Conservation (phyloP, 2,113 vertebrate species). For the Dicrurus megarhynchus region DNA sequence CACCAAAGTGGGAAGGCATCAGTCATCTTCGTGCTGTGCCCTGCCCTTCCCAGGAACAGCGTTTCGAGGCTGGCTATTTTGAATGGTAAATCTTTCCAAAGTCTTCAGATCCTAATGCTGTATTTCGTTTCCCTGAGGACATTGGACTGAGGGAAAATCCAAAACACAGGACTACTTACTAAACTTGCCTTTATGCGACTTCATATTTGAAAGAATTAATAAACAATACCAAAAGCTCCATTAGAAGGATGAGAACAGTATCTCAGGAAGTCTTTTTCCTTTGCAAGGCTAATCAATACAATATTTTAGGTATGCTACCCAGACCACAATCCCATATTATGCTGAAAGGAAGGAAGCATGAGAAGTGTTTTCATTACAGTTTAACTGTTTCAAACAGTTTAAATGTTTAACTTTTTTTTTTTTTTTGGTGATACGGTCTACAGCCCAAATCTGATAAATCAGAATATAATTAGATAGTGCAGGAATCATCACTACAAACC, state of each 20-base stretch:
- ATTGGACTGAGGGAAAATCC: background rate
- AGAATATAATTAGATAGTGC: background rate
- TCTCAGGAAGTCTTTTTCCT: background rate
- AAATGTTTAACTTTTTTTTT: background rate
- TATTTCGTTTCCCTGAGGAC: background rate
- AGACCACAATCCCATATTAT: background rate
- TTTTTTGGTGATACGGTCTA: background rate
- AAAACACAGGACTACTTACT: background rate
- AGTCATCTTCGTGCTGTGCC: rapidly evolving
- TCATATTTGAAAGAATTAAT: background rate
- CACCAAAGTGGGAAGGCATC: background rate
- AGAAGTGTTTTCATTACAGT: background rate
- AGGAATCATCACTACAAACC: background rate
- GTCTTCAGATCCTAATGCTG: background rate
- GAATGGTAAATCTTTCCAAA: background rate
- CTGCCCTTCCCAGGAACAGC: background rate
- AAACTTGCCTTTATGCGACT: background rate
- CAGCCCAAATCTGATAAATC: background rate
- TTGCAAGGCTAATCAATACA: background rate
- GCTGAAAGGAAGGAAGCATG: background rate
- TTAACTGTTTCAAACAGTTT: background rate
- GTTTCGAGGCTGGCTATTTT: background rate
- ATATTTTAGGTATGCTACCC: background rate
- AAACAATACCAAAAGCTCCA: background rate
- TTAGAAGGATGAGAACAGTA: background rate